Conservation (phyloP, 2,113 vertebrate genomes). For the Pelecanus crispus region DNA sequence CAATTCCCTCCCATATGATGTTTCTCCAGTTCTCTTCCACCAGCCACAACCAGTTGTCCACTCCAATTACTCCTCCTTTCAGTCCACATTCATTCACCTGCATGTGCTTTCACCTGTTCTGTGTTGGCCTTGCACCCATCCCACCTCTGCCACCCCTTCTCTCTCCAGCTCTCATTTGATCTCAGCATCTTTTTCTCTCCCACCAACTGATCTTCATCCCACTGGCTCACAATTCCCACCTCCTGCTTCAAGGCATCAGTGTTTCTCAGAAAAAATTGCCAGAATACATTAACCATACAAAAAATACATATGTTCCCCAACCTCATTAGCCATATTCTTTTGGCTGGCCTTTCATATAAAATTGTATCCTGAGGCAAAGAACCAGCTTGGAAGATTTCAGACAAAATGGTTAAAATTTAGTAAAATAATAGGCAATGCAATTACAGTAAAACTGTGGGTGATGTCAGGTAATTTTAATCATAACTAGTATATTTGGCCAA, state of each 20-base stretch:
- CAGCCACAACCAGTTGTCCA: neutral
- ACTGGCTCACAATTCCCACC: neutral
- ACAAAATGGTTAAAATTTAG: neutral
- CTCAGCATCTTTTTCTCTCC: neutral
- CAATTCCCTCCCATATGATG: neutral
- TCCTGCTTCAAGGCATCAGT: neutral
- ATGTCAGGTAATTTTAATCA: neutral
- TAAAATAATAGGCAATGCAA: neutral
- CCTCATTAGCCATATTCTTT: neutral
- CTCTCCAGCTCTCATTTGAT: neutral
- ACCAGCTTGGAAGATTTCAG: neutral
- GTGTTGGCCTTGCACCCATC: neutral
- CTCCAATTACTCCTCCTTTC: neutral
- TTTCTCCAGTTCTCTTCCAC: neutral
- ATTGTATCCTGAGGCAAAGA: neutral
- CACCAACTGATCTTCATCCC: neutral
- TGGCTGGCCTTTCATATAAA: neutral
- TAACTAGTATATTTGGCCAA: neutral
- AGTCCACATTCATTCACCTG: neutral
- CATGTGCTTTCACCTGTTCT: neutral
- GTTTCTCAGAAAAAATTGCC: neutral
- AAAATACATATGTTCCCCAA: neutral
- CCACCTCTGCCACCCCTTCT: neutral
- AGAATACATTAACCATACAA: neutral
- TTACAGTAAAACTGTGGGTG: neutral